These are phyloP conservation scores for Allygus modestus DNA, from an alignment of 2,888 invertebrate species.

Conservation along the genomic window DNA sequence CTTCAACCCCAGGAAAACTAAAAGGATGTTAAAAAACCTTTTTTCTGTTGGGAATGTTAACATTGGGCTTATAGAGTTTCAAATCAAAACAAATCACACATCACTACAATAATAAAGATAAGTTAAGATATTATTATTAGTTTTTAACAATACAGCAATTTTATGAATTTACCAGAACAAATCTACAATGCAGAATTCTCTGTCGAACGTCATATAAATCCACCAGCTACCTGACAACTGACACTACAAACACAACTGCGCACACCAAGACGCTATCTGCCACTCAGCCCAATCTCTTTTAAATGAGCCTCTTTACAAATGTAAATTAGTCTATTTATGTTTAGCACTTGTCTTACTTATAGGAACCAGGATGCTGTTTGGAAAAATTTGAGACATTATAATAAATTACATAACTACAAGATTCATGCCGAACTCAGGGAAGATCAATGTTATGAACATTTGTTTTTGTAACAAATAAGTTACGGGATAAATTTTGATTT, in stretches of 20 bases:
- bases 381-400: background rate
- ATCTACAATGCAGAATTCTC: background rate
- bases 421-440: background rate
- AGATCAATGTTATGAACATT: background rate
- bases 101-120: too few relatives aligned
- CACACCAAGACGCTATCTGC: background rate
- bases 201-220: background rate
- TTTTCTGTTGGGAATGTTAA: too few relatives aligned
- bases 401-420: background rate
- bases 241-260: background rate
- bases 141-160: too few relatives aligned
- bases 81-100: too few relatives aligned
- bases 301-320: background rate
- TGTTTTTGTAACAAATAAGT: too few relatives aligned
- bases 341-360: background rate
- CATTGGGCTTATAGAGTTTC: too few relatives aligned
- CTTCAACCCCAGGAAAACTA: too few relatives aligned
- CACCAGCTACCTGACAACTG: background rate
- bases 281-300: background rate
- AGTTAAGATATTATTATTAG: too few relatives aligned
- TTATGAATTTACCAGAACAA: background rate
- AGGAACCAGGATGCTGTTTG: background rate
- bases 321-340: conserved; percentile 1
- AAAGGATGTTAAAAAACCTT: too few relatives aligned
- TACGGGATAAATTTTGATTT: too few relatives aligned